Conservation (phyloP, 2,888 invertebrate species). For the Sarcophaga rosellei region DNA sequence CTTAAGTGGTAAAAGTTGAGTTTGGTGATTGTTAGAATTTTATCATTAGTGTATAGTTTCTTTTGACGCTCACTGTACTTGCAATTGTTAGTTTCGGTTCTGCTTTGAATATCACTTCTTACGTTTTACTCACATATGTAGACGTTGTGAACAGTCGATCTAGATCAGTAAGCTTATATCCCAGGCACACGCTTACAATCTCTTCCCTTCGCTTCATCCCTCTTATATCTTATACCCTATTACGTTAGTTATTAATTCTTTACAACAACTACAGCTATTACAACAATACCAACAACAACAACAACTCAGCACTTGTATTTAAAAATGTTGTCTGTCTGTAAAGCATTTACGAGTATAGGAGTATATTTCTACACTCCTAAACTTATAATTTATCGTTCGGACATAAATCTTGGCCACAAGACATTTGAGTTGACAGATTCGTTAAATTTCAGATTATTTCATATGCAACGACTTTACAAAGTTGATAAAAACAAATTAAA, state of each 20-base stretch:
- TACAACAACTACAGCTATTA: neutral
- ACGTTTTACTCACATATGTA: too few species aligned
- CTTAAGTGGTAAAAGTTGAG: too few species aligned
- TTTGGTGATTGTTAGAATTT: too few species aligned
- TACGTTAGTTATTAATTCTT: neutral
- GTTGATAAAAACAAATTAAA: neutral
- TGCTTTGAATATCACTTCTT: too few species aligned
- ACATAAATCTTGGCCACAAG: conserved; percentile 66
- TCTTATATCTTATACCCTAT: too few species aligned
- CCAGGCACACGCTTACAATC: too few species aligned
- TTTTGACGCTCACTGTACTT: too few species aligned
- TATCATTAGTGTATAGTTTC: too few species aligned
- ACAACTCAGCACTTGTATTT: conserved; percentile 53
- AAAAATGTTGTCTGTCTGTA: conserved; percentile 48
- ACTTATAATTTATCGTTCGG: conserved; percentile 64
- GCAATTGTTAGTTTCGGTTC: too few species aligned
- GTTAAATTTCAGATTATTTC: conserved; percentile 59
- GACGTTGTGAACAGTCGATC: too few species aligned
- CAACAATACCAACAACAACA: neutral
- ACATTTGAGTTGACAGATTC: conserved; percentile 68
- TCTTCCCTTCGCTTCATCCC: too few species aligned
- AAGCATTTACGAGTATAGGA: conserved; percentile 22
- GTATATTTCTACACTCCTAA: conserved; percentile 66
- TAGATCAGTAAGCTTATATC: too few species aligned
- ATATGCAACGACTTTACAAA: neutral